Evolutionary conservation across 2,113 vertebrate genomes (phyloP).

Genomic region (Caretta caretta): DNA sequence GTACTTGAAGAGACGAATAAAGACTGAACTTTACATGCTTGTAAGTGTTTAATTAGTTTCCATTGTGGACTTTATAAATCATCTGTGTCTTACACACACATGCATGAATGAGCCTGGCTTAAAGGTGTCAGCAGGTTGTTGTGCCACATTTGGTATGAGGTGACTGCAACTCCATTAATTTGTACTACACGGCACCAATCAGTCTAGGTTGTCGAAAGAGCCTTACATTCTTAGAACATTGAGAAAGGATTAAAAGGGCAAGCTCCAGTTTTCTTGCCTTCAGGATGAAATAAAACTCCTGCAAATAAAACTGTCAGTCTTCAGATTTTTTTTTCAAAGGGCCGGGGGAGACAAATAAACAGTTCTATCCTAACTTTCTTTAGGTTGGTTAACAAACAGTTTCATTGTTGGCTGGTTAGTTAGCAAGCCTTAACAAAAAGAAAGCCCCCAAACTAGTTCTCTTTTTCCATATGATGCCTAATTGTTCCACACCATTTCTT

Average conservation of each 20-base stretch:
- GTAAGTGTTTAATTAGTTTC: neutral
- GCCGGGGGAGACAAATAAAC: neutral
- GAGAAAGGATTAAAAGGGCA: neutral
- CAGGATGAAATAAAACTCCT: neutral
- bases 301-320: neutral
- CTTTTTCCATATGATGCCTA: neutral
- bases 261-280: neutral
- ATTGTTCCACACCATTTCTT: neutral
- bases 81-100: neutral
- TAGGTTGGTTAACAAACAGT: neutral
- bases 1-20: neutral
- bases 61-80: neutral
- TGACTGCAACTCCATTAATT: neutral
- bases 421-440: neutral
- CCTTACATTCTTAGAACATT: neutral
- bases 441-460: neutral
- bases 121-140: neutral
- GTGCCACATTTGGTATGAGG: neutral
- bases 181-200: neutral
- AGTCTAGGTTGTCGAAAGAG: neutral
- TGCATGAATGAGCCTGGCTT: neutral
- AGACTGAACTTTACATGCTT: neutral
- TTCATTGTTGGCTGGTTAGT: neutral
- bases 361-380: neutral
- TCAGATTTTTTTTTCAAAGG: neutral